A percentile compares a stretch with the other conserved stretches of the same genome.
phyloP scores from a whole-genome alignment of 1,140 invertebrate genomes.

The Ganaspis sp. region DNA sequence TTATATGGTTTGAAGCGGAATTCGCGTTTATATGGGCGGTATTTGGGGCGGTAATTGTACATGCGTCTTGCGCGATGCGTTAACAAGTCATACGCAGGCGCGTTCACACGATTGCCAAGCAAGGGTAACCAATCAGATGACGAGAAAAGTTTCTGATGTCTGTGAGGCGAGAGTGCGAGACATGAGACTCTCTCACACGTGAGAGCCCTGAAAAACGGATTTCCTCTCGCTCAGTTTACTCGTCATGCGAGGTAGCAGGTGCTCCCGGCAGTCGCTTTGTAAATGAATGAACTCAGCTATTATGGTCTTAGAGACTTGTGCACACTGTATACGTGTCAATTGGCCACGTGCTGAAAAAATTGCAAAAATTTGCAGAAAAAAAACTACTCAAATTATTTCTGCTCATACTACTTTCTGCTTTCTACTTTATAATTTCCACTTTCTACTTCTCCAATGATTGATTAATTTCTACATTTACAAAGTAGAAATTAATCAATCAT shows the following conservation, averaged over 20 bases:
- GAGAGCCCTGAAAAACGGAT: background rate
- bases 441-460: no score
- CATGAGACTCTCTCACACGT: background rate
- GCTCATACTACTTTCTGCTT: no score
- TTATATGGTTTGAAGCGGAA: conserved; percentile 66
- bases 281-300: no score
- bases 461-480: no score
- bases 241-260: background rate
- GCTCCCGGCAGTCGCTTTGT: background rate
- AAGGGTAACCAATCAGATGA: conserved; percentile 50
- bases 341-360: no score
- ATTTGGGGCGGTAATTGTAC: conserved; percentile 12
- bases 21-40: conserved; percentile 57
- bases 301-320: no score
- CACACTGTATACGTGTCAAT: no score
- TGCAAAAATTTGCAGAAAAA: no score
- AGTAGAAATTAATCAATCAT: no score
- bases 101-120: conserved; percentile 52
- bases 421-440: no score
- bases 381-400: no score
- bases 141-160: conserved; percentile 28
- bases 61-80: conserved; percentile 50
- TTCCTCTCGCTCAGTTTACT: background rate
- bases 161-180: conserved; percentile 35
- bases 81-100: conserved; percentile 55